Conservation (phyloP, 2,113 vertebrate genomes). For the Rhipidura dahli region DNA sequence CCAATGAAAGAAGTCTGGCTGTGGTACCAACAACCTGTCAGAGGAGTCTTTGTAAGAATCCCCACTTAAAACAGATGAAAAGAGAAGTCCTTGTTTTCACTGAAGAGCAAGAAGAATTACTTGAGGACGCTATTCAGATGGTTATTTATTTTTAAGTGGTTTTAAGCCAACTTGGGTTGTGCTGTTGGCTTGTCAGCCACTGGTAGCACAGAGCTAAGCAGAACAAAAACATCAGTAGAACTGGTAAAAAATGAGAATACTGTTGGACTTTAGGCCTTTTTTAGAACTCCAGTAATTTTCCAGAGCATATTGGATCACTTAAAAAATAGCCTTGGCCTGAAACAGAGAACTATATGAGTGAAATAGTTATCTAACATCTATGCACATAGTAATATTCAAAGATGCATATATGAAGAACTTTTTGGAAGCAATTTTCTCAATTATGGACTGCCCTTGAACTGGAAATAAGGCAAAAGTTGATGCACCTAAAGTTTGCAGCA, state of each 20-base stretch:
- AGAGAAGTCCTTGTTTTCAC: neutral
- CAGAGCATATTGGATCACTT: neutral
- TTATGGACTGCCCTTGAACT: neutral
- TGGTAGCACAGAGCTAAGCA: neutral
- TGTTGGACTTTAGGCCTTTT: neutral
- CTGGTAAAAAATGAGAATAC: neutral
- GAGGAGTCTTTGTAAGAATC: neutral
- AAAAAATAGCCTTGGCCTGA: neutral
- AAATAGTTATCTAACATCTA: neutral
- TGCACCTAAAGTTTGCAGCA: neutral
- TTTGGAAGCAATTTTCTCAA: neutral
- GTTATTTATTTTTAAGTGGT: neutral
- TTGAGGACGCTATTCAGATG: neutral
- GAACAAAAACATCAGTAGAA: neutral
- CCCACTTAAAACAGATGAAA: neutral
- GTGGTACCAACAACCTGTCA: neutral
- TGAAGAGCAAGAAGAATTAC: neutral
- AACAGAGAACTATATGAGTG: neutral
- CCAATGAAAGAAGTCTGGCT: neutral
- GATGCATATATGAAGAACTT: neutral
- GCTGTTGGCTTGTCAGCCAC: neutral
- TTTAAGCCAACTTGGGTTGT: neutral
- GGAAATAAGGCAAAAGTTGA: neutral
- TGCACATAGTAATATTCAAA: neutral
- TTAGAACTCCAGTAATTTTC: neutral